phyloP scores from a whole-genome alignment of 2,113 vertebrate genomes.

The Rousettus leschenaultii region DNA sequence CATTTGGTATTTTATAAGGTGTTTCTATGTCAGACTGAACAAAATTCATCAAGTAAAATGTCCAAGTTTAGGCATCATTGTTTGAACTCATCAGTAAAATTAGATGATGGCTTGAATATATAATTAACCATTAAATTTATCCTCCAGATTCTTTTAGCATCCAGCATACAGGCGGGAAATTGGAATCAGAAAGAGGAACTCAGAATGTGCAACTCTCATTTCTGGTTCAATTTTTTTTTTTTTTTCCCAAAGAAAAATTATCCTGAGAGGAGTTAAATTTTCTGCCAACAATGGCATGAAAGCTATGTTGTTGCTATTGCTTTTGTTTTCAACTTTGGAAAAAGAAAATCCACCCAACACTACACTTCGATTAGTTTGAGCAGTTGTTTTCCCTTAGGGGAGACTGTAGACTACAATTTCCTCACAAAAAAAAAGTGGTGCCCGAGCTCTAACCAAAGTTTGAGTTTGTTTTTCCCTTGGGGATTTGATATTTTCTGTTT shows the following conservation, averaged over 20 bases:
- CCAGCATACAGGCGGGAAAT: not conserved
- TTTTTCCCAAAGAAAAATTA: not conserved
- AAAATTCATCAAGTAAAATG: not conserved
- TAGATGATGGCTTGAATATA: constrained; percentile 16
- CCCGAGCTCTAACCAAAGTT: constrained; percentile 66
- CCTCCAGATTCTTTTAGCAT: not conserved
- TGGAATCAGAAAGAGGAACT: constrained; percentile 30
- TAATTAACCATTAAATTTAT: constrained; percentile 39
- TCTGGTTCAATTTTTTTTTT: not conserved
- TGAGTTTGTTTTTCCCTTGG: constrained; percentile 59
- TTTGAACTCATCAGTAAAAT: constrained; percentile 34
- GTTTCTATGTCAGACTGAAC: not conserved
- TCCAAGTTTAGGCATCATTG: not conserved
- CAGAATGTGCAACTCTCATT: not conserved
- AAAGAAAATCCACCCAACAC: constrained; percentile 36
- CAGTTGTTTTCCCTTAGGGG: constrained; percentile 60
- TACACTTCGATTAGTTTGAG: constrained; percentile 73
- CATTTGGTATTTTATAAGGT: not conserved
- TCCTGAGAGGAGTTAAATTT: constrained; percentile 70
- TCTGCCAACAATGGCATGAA: not conserved
- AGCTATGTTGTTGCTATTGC: constrained; percentile 35
- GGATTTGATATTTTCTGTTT: constrained; percentile 82
- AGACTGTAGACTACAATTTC: constrained; percentile 71
- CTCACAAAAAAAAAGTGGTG: constrained; percentile 58
- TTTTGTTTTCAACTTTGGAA: constrained; percentile 78